Conservation (phyloP, 1,140 invertebrate species). For the Reticulitermes speratus region DNA sequence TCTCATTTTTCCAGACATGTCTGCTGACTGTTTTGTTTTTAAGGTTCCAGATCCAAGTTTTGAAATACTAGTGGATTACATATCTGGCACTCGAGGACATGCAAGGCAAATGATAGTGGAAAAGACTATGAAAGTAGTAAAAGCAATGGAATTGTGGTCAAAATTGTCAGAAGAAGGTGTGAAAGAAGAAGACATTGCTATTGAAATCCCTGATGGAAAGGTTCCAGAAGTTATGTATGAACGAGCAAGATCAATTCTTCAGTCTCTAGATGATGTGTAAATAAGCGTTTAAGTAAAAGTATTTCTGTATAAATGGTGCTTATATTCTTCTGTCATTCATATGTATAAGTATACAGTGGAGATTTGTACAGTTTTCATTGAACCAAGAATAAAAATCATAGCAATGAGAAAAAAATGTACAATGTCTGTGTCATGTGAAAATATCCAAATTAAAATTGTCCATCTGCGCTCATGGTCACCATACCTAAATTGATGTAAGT, state of each 20-base stretch:
- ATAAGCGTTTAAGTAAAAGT: slow-evolving; percentile 5
- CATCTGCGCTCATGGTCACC: too few species aligned
- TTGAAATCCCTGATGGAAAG: slow-evolving; percentile 42
- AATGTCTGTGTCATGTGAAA: too few species aligned
- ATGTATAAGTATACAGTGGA: too few species aligned
- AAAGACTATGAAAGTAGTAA: slow-evolving; percentile 63
- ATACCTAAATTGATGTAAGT: too few species aligned
- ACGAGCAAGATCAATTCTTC: slow-evolving; percentile 54
- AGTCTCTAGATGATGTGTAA: slow-evolving; percentile 44
- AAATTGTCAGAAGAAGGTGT: neutral
- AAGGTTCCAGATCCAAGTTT: slow-evolving; percentile 59
- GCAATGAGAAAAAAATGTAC: too few species aligned
- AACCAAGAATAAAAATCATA: too few species aligned
- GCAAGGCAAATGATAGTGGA: slow-evolving; percentile 58
- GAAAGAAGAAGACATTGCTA: slow-evolving; percentile 57
- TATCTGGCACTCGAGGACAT: slow-evolving; percentile 63
- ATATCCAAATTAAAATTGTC: too few species aligned
- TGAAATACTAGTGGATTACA: slow-evolving; percentile 66
- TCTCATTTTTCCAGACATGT: too few species aligned
- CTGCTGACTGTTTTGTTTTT: slow-evolving; percentile 10
- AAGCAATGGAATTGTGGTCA: slow-evolving; percentile 36
- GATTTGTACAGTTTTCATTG: too few species aligned
- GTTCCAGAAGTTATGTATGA: slow-evolving; percentile 49
- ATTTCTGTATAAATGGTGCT: neutral
- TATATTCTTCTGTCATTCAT: neutral